Percentiles rank a stretch among this genome's conserved stretches.
phyloP scores from a whole-genome alignment of 2,113 vertebrate genomes.

The Psammodynastes pulverulentus region DNA sequence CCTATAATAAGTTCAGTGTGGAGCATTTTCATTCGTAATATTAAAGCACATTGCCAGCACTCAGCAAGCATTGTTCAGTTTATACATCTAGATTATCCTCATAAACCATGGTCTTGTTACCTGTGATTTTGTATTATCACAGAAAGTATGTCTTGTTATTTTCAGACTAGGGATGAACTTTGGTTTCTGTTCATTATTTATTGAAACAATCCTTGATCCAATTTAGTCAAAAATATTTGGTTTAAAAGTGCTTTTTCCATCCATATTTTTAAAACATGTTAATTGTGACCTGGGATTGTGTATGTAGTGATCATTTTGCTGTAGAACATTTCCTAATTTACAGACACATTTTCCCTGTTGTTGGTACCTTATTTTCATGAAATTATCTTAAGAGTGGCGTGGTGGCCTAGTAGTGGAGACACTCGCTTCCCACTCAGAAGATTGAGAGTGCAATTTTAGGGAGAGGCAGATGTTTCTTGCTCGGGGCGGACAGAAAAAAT shows the following conservation, averaged over 20 bases:
- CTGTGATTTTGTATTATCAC: neutral
- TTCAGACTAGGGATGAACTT: neutral
- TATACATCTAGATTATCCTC: neutral
- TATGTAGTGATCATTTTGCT: neutral
- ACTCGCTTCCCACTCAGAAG: neutral
- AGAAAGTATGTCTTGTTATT: neutral
- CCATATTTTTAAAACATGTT: neutral
- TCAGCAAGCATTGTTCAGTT: neutral
- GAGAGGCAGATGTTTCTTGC: neutral
- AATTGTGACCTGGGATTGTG: neutral
- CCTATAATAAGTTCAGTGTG: neutral
- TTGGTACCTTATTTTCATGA: neutral
- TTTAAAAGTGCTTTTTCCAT: neutral
- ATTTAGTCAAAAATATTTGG: neutral
- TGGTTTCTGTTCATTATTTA: neutral
- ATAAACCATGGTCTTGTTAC: neutral
- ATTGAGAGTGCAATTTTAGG: neutral
- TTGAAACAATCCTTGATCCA: neutral
- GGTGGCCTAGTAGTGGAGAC: neutral
- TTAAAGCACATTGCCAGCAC: neutral
- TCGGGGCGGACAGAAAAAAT: neutral
- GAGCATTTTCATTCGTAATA: neutral
- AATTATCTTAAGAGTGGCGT: neutral
- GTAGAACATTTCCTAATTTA: neutral
- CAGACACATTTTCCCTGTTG: neutral